Conservation (phyloP, 2,113 vertebrate species). For the Telmatochromis bifrenatus region DNA sequence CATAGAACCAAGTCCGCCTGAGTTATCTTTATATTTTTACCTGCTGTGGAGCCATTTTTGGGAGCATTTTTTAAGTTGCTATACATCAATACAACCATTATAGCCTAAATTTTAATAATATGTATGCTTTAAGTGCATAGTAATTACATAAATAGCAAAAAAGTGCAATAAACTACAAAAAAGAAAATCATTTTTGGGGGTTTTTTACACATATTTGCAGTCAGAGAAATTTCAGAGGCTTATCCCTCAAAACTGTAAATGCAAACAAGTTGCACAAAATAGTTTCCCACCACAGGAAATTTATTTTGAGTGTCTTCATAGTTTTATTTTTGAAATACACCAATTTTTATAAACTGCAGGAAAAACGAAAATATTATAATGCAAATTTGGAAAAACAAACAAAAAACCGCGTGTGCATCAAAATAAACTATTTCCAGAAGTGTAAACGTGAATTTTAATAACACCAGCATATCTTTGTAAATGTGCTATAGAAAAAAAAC, state of each 20-base stretch:
- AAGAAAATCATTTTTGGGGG: background rate
- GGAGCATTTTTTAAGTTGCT: background rate
- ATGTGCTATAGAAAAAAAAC: fast-evolving
- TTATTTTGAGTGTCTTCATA: background rate
- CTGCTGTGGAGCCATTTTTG: fast-evolving
- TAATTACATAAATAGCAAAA: background rate
- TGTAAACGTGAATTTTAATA: background rate
- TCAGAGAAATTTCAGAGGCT: fast-evolving
- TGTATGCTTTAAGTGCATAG: fast-evolving
- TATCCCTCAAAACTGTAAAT: background rate
- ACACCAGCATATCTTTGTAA: background rate
- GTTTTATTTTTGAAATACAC: background rate
- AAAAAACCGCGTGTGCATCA: fast-evolving
- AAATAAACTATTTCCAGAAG: background rate
- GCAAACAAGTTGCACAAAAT: background rate
- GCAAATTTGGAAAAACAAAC: background rate
- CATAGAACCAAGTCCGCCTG: background rate
- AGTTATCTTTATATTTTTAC: background rate
- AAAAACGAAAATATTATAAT: fast-evolving
- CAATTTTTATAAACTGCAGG: fast-evolving
- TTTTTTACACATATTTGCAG: background rate
- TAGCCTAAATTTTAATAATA: background rate
- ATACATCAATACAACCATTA: fast-evolving
- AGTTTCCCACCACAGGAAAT: background rate
- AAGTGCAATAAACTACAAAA: background rate